A percentile compares a stretch with the other conserved stretches of the same genome.
Conservation (phyloP, 1,140 invertebrate species). For the Rhyzopertha dominica region DNA sequence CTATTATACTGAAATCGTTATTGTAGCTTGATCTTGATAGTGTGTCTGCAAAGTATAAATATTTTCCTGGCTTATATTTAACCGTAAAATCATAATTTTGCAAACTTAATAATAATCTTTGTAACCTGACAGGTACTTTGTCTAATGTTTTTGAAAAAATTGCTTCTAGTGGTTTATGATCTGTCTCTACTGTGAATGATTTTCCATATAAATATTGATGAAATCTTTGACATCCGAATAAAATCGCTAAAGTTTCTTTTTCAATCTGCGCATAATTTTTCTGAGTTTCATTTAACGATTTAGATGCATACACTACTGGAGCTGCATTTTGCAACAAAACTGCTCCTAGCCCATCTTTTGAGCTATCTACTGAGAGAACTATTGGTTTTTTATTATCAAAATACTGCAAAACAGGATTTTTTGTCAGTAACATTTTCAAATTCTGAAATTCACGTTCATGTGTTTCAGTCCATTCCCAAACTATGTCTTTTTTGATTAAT, state of each 20-base stretch:
- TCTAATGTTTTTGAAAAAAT: conserved; percentile 46
- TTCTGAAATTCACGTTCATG: no score
- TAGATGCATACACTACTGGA: conserved; percentile 34
- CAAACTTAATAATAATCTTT: conserved; percentile 10
- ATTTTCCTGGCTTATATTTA: conserved; percentile 26
- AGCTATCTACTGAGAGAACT: conserved; percentile 39
- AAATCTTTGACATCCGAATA: conserved; percentile 25
- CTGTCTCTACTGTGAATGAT: conserved; percentile 37
- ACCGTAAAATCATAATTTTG: conserved; percentile 35
- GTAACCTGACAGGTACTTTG: conserved; percentile 40
- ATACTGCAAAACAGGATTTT: no score
- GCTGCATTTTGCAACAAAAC: conserved; percentile 30
- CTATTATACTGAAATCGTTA: conserved; percentile 8
- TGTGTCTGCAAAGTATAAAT: conserved; percentile 32
- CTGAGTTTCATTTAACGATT: conserved; percentile 37
- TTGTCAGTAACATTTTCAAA: no score
- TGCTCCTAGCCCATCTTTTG: conserved; percentile 32
- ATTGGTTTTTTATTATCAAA: conserved; percentile 30
- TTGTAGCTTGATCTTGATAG: conserved; percentile 26
- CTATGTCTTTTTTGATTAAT: no score
- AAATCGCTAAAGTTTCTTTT: conserved; percentile 42
- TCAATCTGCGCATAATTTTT: conserved; percentile 39
- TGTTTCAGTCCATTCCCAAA: no score
- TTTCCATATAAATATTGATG: conserved; percentile 34
- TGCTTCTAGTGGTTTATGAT: conserved; percentile 39